Evolutionary conservation across 2,888 invertebrate genomes (phyloP).

Genomic region (Aplocera efformata): DNA sequence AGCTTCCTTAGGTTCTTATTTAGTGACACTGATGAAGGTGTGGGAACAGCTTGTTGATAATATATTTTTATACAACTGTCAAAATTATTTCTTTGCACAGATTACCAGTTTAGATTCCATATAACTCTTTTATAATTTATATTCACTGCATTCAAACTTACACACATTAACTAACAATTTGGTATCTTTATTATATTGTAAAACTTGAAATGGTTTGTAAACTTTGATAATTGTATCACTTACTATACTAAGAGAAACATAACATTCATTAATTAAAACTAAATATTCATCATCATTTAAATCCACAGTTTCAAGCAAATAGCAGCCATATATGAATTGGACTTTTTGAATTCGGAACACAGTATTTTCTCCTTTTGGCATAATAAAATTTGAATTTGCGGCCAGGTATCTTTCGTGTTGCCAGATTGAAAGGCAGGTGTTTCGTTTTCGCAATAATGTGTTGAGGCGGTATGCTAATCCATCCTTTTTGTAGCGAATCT

Average conservation of each 20-base stretch:
- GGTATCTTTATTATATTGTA: conserved; percentile 25
- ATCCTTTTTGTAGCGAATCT: conserved; percentile 65
- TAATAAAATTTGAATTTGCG: conserved; percentile 59
- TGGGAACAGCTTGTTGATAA: too few relatives aligned
- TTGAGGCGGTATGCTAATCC: conserved; percentile 67
- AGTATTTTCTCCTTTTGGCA: conserved; percentile 53
- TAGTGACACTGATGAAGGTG: too few relatives aligned
- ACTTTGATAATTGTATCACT: conserved; percentile 39
- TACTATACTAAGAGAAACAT: conserved; percentile 42
- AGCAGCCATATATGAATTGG: conserved; percentile 53
- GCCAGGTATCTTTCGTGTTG: conserved; percentile 77
- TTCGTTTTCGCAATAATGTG: conserved; percentile 66
- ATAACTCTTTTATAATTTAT: too few relatives aligned
- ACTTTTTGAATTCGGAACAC: conserved; percentile 51
- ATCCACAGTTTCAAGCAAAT: conserved; percentile 48
- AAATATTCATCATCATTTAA: conserved; percentile 40
- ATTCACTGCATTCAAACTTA: conserved; percentile 52
- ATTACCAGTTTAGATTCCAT: too few relatives aligned
- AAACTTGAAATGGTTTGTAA: conserved; percentile 20
- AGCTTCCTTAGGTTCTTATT: too few relatives aligned
- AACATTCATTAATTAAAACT: conserved; percentile 51
- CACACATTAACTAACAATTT: conserved; percentile 60
- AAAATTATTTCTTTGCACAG: too few relatives aligned
- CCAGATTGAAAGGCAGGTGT: conserved; percentile 70
- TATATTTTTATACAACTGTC: too few relatives aligned